Evolutionary conservation across 2,797 vertebrate genomes (phyloP), one percentile per base, ranked within the genome.

Genomic region (Gastrophryne carolinensis): DNA sequence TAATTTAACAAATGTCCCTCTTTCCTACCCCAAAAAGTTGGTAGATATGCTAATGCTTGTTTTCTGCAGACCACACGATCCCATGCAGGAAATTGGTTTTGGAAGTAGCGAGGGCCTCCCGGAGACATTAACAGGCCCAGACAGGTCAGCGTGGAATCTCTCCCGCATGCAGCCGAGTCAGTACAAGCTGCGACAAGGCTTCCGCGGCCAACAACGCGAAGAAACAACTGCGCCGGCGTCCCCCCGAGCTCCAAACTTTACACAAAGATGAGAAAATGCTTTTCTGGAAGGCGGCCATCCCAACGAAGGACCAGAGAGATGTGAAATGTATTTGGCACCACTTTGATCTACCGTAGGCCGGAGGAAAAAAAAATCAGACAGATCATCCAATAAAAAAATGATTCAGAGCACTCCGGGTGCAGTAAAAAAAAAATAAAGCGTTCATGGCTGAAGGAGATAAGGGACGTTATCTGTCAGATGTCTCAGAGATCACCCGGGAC

Each of bases 341-440:
- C 26, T 64, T 71, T 71, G 66, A 77, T 77, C 58, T 64, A 64
- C 57, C 49, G 47, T 63, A 54, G 65, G 56, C 47, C 19, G 34
- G 47, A 61, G 60, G 57, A 76, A 56, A 44, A 76, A 56, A 44
- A 76, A 69, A 70, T 47, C 47, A 76, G 66, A 70, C 66, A 77
- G 74, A 77, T 71, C 47, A 56, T 49, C 49, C 58, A 77, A 71
- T 64, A 77, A 76, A 70, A 63, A 70, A 17, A 76, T 69, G 66
- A 69, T 76, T 70, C 49, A 63, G 65, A 41, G 56, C 65, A 24
- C 19, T 34, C 47, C 49, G 32, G 44, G 44, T 29, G 32, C 24
- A 69, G 47, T 34, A 13, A 13, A 50, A n/a, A n/a, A n/a, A n/a
- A n/a, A n/a, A n/a, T n/a, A n/a, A 19, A 17, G 32, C 30, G 35